A percentile compares a stretch with the other conserved stretches of the same genome.
Evolutionary conservation across 2,888 invertebrate genomes (phyloP).

Genomic region (Ennomos fuscantarius): DNA sequence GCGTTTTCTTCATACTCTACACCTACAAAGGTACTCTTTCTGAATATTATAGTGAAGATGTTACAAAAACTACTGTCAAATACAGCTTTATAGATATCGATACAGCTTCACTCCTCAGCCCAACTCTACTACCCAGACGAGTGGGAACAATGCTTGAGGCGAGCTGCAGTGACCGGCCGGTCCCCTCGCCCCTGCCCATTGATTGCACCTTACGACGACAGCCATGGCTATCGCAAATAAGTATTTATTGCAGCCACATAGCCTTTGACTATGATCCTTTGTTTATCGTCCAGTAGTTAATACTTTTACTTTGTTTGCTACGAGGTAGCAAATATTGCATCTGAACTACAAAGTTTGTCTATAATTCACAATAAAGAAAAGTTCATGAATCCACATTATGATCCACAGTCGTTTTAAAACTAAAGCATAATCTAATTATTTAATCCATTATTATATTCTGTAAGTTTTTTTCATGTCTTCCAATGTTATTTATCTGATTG

Average conservation of each 20-base stretch:
- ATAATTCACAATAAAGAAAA: no score
- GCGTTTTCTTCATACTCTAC: no score
- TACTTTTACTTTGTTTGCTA: slow-evolving; percentile 18
- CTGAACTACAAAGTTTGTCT: no score
- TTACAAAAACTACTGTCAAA: no score
- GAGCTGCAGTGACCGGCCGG: slow-evolving; percentile 51
- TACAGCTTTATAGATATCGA: slow-evolving; percentile 14
- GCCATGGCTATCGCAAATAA: slow-evolving; percentile 77
- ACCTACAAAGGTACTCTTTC: no score
- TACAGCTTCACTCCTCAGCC: slow-evolving; percentile 10
- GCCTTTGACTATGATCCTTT: slow-evolving; percentile 53
- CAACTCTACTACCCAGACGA: slow-evolving; percentile 29
- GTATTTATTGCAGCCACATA: slow-evolving; percentile 77
- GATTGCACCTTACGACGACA: slow-evolving; percentile 84
- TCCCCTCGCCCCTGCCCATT: slow-evolving; percentile 65
- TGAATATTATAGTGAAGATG: no score
- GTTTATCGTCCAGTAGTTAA: slow-evolving; percentile 29
- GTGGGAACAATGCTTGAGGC: slow-evolving; percentile 77
- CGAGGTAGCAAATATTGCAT: slow-evolving; percentile 1
- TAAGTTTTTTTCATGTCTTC: no score
- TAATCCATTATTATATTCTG: no score
- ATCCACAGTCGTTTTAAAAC: no score
- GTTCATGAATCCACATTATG: no score
- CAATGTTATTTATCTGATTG: no score
- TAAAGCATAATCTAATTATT: no score